Percentiles rank a stretch among this genome's conserved stretches.
These are phyloP conservation scores for Papilio dardanus DNA, from an alignment of 1,140 invertebrate genomes.

Conservation along the genomic window DNA sequence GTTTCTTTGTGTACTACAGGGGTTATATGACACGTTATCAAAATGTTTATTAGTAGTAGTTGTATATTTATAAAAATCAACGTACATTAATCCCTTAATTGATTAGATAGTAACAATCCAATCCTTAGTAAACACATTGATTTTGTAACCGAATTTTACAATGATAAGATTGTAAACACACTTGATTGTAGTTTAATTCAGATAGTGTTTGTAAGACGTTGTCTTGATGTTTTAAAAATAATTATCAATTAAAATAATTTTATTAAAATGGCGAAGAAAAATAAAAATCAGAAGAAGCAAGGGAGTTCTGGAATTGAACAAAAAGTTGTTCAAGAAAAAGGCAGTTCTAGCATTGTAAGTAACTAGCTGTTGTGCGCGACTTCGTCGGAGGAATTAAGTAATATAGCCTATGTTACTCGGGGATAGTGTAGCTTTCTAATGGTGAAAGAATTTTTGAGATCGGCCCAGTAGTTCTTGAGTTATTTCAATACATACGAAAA, in stretches of 20 bases:
- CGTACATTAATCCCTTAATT: background rate
- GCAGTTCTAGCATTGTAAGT: slow-evolving; percentile 24
- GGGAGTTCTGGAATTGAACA: background rate
- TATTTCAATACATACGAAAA: too few relatives aligned
- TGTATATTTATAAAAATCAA: slow-evolving; percentile 23
- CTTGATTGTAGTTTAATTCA: slow-evolving; percentile 44
- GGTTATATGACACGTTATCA: background rate
- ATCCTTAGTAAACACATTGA: slow-evolving; percentile 33
- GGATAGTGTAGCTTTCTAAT: too few relatives aligned
- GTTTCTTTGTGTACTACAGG: too few relatives aligned
- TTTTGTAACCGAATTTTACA: background rate
- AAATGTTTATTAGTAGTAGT: background rate
- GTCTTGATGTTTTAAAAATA: background rate
- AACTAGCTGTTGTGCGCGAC: too few relatives aligned
- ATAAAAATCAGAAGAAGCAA: slow-evolving; percentile 37
- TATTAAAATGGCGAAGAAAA: slow-evolving; percentile 45
- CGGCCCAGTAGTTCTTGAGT: too few relatives aligned
- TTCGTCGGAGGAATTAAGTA: too few relatives aligned
- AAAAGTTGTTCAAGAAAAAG: background rate
- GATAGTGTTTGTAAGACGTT: slow-evolving; percentile 24
- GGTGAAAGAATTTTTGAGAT: too few relatives aligned
- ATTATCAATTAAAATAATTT: background rate
- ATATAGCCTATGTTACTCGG: too few relatives aligned
- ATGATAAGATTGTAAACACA: slow-evolving; percentile 37
- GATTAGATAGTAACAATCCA: slow-evolving; percentile 40